Percentiles rank a stretch among this genome's conserved stretches.
Conservation (phyloP, 1,140 invertebrate species). For the Colletes gigas region DNA sequence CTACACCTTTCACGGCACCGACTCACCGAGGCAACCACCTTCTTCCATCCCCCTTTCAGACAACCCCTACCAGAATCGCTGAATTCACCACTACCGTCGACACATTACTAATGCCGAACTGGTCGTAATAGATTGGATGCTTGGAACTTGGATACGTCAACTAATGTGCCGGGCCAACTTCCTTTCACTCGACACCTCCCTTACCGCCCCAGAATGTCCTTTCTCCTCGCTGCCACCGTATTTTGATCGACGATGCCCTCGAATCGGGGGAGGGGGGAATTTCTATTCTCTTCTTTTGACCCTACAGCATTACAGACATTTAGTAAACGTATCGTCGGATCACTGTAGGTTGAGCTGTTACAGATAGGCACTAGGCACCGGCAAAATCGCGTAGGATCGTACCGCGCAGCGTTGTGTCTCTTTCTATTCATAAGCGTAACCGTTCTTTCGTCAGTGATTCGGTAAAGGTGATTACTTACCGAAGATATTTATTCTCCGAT, state of each 20-base stretch:
- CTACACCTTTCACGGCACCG: conserved; percentile 25
- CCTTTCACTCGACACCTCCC: conserved; percentile 48
- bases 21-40: conserved; percentile 17
- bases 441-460: too few species aligned
- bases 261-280: neutral
- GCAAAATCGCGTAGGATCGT: too few species aligned
- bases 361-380: too few species aligned
- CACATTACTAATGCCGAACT: conserved; percentile 77
- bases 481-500: too few species aligned
- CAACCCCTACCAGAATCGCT: conserved; percentile 55
- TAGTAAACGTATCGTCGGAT: too few species aligned
- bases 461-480: too few species aligned
- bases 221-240: neutral
- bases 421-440: too few species aligned
- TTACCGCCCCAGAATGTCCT: neutral
- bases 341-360: too few species aligned
- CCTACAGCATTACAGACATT: too few species aligned
- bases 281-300: neutral
- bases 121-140: conserved; percentile 76
- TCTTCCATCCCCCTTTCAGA: conserved; percentile 25
- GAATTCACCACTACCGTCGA: conserved; percentile 65
- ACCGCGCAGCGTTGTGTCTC: too few species aligned
- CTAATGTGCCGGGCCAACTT: conserved; percentile 52
- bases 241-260: too few species aligned
- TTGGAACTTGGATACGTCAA: conserved; percentile 70